A percentile compares a stretch with the other conserved stretches of the same genome.
phyloP scores from a whole-genome alignment of 2,113 vertebrate species.

The Opisthocomus hoazin region DNA sequence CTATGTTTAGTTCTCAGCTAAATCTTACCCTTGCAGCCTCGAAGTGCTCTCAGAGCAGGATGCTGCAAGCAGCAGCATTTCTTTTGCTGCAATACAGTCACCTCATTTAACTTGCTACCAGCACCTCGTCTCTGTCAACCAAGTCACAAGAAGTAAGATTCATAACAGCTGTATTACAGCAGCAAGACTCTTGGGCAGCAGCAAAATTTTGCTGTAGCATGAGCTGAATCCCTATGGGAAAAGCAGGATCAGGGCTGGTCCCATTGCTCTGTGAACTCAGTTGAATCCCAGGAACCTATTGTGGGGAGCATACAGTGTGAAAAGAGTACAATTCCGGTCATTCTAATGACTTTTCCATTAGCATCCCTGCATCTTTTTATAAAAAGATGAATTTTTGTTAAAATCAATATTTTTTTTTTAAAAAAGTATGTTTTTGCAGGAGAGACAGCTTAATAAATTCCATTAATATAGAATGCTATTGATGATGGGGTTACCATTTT shows the following conservation, averaged over 20 bases:
- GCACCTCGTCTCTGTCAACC: neutral
- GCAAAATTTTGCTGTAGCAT: neutral
- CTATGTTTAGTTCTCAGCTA: neutral
- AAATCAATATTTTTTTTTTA: neutral
- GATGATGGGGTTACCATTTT: neutral
- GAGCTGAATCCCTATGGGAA: neutral
- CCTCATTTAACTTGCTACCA: neutral
- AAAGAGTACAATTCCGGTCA: neutral
- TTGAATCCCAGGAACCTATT: neutral
- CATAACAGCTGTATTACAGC: neutral
- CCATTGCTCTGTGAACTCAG: neutral
- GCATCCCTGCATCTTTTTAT: neutral
- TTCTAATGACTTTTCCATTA: neutral
- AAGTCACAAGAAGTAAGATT: neutral
- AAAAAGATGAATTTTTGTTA: neutral
- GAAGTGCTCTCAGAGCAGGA: neutral
- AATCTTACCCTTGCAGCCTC: neutral
- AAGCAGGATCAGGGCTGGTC: neutral
- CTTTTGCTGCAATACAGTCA: neutral
- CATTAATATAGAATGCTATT: neutral
- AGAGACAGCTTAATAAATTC: neutral
- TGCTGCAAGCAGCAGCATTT: neutral
- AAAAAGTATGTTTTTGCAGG: neutral
- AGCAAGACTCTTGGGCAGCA: neutral
- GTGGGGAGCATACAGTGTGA: neutral